Base-by-base conservation (phyloP, 53 echinoderm and acorn worm species). In the Stichopus horrens region DNA sequence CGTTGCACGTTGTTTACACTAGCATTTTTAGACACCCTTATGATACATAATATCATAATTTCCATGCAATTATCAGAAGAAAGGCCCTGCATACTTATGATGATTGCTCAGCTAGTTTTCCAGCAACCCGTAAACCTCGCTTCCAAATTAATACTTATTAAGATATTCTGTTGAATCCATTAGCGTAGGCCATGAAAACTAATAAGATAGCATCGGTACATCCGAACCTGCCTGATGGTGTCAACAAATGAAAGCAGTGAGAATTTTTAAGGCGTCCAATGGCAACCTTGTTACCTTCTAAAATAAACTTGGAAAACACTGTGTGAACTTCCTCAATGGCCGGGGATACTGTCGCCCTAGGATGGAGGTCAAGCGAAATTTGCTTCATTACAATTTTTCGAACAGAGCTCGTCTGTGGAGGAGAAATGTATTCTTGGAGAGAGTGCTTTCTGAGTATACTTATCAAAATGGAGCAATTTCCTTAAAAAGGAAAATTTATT, bases 141-240 rank as follows among this genome's bases (percentile, higher is more conserved):
- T 71, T 71, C 18, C 18, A 71, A 71, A 71, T 71, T 13, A 71
- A 71, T 71, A 71, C 19, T 20, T 71, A n/a, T 13, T 18, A 71
- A 71, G 71, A 71, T 18, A 18, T 37, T 37, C 71, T 71, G 71
- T 71, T 71, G 71, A 71, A 71, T 71, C 71, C 71, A 71, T 71
- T 71, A 71, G 71, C 71, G 19, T 20, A 71, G 71, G 71, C 71
- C 71, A 5, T 71, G 71, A 71, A 71, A 71, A 71, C n/a, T 71
- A 71, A 71, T 71, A 20, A 71, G 71, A 71, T 71, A 71, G 71
- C 71, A 18, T 71, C 71, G 19, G 14, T 71, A 71, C 71, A 18
- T 20, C 71, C 71, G 19, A 71, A 20, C 4, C 71, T n/a, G 71
- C 71, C 71, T 71, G 71, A 71, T 18, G 71, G 18, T 18, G 71